A percentile compares a stretch with the other conserved stretches of the same genome.
Conservation (phyloP, 1,140 invertebrate genomes). For the Tetragonula clypearis region DNA sequence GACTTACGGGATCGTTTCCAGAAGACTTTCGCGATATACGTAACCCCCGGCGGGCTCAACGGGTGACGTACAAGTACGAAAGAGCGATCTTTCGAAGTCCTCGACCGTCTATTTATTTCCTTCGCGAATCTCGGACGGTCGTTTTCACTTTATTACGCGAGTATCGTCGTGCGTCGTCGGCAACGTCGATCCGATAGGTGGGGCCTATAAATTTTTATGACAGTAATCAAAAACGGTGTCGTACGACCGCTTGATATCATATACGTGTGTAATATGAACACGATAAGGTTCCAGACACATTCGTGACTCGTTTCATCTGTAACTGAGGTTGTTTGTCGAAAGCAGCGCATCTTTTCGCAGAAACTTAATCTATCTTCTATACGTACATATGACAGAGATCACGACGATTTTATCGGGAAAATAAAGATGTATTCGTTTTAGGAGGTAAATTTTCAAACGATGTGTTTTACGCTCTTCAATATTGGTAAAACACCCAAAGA, state of each 20-base stretch:
- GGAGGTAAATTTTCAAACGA: neutral
- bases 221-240: constrained; percentile 57
- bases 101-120: constrained; percentile 63
- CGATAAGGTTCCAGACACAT: constrained; percentile 47
- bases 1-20: constrained; percentile 72
- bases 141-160: constrained; percentile 68
- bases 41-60: constrained; percentile 59
- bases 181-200: constrained; percentile 48
- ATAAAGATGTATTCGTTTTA: neutral
- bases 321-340: neutral
- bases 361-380: neutral
- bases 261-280: constrained; percentile 43
- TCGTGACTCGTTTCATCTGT: constrained; percentile 12
- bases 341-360: neutral
- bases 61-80: constrained; percentile 68
- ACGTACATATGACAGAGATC: neutral
- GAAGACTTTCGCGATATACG: constrained; percentile 69
- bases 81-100: constrained; percentile 61
- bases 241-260: constrained; percentile 52
- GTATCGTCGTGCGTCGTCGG: constrained; percentile 42
- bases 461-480: neutral
- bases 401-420: neutral
- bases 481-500: neutral
- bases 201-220: constrained; percentile 66
- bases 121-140: constrained; percentile 63